These are phyloP conservation scores for Oncopodura yosiiana DNA, from an alignment of 1,140 invertebrate genomes.

Conservation along the genomic window DNA sequence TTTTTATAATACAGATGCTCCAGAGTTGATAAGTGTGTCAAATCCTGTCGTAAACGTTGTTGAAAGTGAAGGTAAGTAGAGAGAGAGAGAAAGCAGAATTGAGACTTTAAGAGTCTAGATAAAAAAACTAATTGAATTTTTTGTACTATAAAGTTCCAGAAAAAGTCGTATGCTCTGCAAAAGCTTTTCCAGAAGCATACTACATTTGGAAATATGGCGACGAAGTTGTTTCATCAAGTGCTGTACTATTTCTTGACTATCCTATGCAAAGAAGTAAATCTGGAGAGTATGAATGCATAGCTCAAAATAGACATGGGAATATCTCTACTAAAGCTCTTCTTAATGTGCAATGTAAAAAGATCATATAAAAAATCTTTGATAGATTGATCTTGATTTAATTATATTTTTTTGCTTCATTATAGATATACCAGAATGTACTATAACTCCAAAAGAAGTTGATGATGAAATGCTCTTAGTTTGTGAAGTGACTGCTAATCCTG, in stretches of 20 bases:
- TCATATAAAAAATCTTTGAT: background rate
- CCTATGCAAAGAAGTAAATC: constrained; percentile 51
- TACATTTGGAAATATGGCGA: constrained; percentile 41
- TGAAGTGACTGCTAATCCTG: constrained; percentile 67
- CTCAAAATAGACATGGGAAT: constrained; percentile 62
- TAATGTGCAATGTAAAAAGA: constrained; percentile 63
- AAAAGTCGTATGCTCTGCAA: constrained; percentile 63
- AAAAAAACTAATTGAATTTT: too few relatives aligned
- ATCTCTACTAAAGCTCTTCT: constrained; percentile 53
- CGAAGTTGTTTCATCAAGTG: constrained; percentile 43
- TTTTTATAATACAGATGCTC: constrained; percentile 57
- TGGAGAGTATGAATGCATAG: constrained; percentile 64
- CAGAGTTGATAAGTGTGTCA: constrained; percentile 68
- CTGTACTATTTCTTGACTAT: constrained; percentile 49
- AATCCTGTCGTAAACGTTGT: constrained; percentile 59
- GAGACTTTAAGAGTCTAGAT: too few relatives aligned
- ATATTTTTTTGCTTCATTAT: constrained; percentile 37
- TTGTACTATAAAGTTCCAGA: constrained; percentile 57
- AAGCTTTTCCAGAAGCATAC: constrained; percentile 51
- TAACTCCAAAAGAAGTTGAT: constrained; percentile 58
- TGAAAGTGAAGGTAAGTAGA: constrained; percentile 42
- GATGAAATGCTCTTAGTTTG: constrained; percentile 67
- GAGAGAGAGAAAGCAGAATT: background rate
- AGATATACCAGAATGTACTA: constrained; percentile 76
- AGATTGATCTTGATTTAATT: constrained; percentile 7